These are phyloP conservation scores for Danaus chrysippus DNA, from an alignment of 2,888 invertebrate species.

Conservation along the genomic window DNA sequence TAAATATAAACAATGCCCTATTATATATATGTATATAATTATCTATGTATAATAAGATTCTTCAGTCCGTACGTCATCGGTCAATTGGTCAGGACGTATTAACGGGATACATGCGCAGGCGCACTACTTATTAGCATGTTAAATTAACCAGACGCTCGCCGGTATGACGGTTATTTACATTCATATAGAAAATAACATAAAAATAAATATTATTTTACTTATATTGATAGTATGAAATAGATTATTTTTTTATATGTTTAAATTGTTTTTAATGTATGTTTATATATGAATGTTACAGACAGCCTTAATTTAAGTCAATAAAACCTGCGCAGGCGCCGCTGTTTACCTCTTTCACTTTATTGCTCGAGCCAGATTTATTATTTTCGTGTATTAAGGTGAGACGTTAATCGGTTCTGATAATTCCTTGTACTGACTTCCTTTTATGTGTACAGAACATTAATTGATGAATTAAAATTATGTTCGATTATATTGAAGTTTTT, in stretches of 20 bases:
- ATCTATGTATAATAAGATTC: background rate
- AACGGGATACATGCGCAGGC: slow-evolving; percentile 32
- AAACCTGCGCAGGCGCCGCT: slow-evolving; percentile 34
- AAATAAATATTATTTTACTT: too few relatives aligned
- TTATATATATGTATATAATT: too few relatives aligned
- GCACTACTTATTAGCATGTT: slow-evolving; percentile 34
- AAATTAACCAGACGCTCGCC: slow-evolving; percentile 27
- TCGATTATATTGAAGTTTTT: too few relatives aligned
- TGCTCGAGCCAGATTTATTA: slow-evolving; percentile 29
- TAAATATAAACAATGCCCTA: slow-evolving; percentile 20
- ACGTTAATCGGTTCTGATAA: background rate
- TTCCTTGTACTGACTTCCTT: background rate
- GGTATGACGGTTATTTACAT: slow-evolving; percentile 9
- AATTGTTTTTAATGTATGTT: too few relatives aligned
- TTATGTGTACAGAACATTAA: background rate
- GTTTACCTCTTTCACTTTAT: slow-evolving; percentile 31
- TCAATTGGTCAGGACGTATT: slow-evolving; percentile 38
- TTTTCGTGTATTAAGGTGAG: slow-evolving; percentile 11
- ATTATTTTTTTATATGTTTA: too few relatives aligned
- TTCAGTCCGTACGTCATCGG: slow-evolving; percentile 13
- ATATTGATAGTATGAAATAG: too few relatives aligned
- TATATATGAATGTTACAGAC: slow-evolving; percentile 20
- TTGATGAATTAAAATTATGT: background rate
- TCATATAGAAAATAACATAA: too few relatives aligned
- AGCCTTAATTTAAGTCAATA: slow-evolving; percentile 27